Percentiles rank a stretch among this genome's conserved stretches.
Evolutionary conservation across 2,797 vertebrate genomes (phyloP).

Genomic region (Vireo griseus): DNA sequence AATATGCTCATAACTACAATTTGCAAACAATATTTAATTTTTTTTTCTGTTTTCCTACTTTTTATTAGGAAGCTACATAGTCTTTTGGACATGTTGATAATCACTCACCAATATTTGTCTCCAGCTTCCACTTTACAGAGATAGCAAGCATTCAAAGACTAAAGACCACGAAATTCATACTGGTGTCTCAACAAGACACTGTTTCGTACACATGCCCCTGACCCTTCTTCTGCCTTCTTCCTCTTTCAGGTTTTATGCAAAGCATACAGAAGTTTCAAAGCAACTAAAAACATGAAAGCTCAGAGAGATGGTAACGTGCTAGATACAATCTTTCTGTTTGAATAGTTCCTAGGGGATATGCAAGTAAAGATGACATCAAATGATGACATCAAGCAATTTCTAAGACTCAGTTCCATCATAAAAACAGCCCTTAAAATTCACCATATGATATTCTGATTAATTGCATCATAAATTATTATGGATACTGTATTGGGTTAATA

Average conservation of each 20-base stretch:
- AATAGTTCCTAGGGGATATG: neutral
- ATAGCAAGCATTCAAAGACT: neutral
- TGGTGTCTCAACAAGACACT: neutral
- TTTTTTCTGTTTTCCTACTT: neutral
- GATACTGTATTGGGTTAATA: neutral
- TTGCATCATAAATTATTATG: neutral
- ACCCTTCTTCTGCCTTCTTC: neutral
- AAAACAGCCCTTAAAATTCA: neutral
- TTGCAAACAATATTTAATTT: neutral
- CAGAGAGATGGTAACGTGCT: neutral
- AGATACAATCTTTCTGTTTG: neutral
- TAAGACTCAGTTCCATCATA: neutral
- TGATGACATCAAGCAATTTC: neutral
- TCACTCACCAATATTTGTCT: neutral
- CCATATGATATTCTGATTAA: neutral
- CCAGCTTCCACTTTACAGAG: slow-evolving; percentile 21
- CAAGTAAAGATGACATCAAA: neutral
- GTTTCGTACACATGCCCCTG: neutral
- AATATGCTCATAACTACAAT: neutral
- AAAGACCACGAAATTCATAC: neutral
- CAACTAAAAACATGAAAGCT: neutral
- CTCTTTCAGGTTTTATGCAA: neutral
- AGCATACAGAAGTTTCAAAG: neutral
- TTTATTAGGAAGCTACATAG: neutral
- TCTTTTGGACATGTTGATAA: neutral